These are phyloP conservation scores for Nemotelus nigrinus DNA, from an alignment of 2,888 invertebrate species.

Conservation along the genomic window DNA sequence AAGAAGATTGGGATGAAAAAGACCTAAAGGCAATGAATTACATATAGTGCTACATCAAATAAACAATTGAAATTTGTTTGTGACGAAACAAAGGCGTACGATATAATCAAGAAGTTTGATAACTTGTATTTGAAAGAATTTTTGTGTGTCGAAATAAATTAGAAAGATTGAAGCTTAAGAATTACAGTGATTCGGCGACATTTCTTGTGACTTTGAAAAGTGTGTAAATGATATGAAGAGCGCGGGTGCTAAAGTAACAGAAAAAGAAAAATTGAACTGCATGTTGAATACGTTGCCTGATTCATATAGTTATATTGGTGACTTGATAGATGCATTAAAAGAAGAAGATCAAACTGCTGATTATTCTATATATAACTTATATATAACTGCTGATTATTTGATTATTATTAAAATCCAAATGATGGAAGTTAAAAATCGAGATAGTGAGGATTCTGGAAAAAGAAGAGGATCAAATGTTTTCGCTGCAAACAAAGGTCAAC, in stretches of 20 bases:
- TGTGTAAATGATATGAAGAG: background rate
- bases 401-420: too few species aligned
- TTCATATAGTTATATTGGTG: background rate
- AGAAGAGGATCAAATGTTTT: too few species aligned
- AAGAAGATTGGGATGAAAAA: background rate
- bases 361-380: background rate
- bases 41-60: background rate
- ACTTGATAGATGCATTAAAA: background rate
- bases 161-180: background rate
- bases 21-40: background rate
- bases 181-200: background rate
- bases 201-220: conserved; percentile 1
- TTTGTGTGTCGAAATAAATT: too few species aligned
- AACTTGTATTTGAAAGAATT: background rate
- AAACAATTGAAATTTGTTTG: background rate
- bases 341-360: background rate
- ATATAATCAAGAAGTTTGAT: background rate
- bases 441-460: too few species aligned
- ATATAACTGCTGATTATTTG: too few species aligned
- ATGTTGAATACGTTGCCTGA: background rate
- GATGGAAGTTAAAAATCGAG: too few species aligned
- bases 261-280: background rate
- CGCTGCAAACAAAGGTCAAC: too few species aligned
- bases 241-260: background rate
- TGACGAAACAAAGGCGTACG: background rate